phyloP scores from a whole-genome alignment of 2,113 vertebrate species.

The Orycteropus afer region DNA sequence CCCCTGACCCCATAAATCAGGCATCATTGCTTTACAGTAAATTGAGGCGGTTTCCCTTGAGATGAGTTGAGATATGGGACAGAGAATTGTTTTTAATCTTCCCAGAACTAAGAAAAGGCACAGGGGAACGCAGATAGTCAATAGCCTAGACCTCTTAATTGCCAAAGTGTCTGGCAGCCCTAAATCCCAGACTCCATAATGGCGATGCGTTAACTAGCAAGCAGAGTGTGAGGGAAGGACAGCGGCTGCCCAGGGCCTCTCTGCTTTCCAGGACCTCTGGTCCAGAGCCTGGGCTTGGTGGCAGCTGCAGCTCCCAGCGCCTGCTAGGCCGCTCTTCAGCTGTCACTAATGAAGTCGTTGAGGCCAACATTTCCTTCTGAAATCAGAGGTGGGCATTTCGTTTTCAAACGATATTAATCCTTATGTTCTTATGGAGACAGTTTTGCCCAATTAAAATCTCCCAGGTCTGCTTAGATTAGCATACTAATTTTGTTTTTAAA shows the following conservation, averaged over 20 bases:
- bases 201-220: not conserved
- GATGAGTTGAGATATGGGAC: not conserved
- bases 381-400: not conserved
- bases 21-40: not conserved
- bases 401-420: not conserved
- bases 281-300: not conserved
- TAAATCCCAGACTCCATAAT: not conserved
- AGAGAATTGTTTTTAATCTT: slow-evolving; percentile 15
- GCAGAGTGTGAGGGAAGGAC: not conserved
- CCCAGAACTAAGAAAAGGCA: not conserved
- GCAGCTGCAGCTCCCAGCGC: not conserved
- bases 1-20: not conserved
- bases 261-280: not conserved
- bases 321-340: not conserved
- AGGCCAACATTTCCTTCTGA: not conserved
- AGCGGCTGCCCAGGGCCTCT: not conserved
- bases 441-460: not conserved
- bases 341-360: not conserved
- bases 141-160: slow-evolving; percentile 43
- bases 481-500: slow-evolving; percentile 46
- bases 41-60: not conserved
- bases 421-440: not conserved
- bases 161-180: not conserved
- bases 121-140: not conserved
- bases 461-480: not conserved